Base-by-base conservation (phyloP, 2,113 vertebrate genomes). In the Tretioscincus oriximinensis region DNA sequence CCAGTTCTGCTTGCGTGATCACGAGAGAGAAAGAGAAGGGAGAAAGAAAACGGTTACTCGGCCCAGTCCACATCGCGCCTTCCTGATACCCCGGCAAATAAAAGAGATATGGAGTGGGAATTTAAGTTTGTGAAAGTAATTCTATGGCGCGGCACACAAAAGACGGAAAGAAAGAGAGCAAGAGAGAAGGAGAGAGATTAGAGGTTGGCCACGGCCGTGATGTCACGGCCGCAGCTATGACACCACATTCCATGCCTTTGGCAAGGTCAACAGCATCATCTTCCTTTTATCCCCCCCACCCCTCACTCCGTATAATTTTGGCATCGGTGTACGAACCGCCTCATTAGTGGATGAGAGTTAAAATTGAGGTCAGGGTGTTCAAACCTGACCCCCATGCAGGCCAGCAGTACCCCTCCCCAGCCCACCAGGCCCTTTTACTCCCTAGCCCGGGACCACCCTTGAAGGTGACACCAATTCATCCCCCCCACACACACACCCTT, bases 341-440 rank as follows among this genome's bases (percentile, higher is more conserved):
- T 99, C 97, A 99, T 99, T 99, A 99, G 95, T 96, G 96, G 95
- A 96, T 95, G 95, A 96, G 95, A 97, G 96, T 92, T 96, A 97
- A 98, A 98, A 97, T 96, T 95, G 95, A 97, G 98, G 98, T 99
- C 97, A 98, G 96, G 96, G 97, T 98, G 96, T 96, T 97, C 97
- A 98, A 99, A 98, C 96, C 96, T 97, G 97, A 95, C 96, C 96
- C 88, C 14, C 94, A 92, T 95, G 96, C 95, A 95, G 96, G 96
- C 96, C 96, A 95, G 96, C 95, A 94, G 94, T 95, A 95, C 91
- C 7, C 45, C 54, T 18, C 5, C 35, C 89, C 94, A 96, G 97
- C 95, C 96, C 96, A 97, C 94, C 95, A 90, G 96, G 31, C 89
- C 96, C 95, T 95, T 96, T 96, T 96, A 96, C 96, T 95, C 96